A percentile compares a stretch with the other conserved stretches of the same genome.
Conservation (phyloP, 1,140 invertebrate species). For the Drosophila oshimai region DNA sequence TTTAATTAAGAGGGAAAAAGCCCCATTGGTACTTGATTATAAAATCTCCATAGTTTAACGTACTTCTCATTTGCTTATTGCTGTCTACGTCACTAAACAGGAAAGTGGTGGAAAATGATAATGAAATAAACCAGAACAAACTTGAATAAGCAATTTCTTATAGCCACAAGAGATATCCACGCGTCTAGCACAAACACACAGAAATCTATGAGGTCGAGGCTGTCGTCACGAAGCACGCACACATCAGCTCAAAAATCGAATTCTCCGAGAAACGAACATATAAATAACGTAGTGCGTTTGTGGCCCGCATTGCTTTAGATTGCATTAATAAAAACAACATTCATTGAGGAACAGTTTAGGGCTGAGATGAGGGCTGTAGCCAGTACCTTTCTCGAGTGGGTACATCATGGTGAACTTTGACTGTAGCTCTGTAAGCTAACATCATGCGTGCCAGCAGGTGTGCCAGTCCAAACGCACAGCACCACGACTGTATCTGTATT, state of each 20-base stretch:
- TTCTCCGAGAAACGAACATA: background rate
- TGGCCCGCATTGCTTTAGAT: slow-evolving; percentile 39
- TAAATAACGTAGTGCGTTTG: background rate
- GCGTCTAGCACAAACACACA: slow-evolving; percentile 20
- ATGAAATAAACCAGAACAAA: slow-evolving; percentile 46
- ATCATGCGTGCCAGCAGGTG: slow-evolving; percentile 2
- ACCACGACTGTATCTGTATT: background rate
- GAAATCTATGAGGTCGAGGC: slow-evolving; percentile 16
- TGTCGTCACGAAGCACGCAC: slow-evolving; percentile 10
- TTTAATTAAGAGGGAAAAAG: background rate
- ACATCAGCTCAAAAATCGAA: background rate
- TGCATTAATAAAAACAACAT: slow-evolving; percentile 18
- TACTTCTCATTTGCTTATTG: background rate
- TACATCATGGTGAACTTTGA: background rate
- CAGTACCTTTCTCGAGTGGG: background rate
- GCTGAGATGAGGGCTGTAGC: background rate
- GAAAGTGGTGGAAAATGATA: slow-evolving; percentile 4
- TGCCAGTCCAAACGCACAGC: slow-evolving; percentile 38
- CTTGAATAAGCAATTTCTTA: slow-evolving; percentile 28
- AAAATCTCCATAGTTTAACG: no score
- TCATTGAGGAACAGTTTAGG: background rate
- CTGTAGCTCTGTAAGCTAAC: slow-evolving; percentile 5
- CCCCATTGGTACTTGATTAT: no score
- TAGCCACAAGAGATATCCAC: slow-evolving; percentile 17
- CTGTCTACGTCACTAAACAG: slow-evolving; percentile 28